Conservation (phyloP, 2,113 vertebrate genomes). For the Xyrauchen texanus region DNA sequence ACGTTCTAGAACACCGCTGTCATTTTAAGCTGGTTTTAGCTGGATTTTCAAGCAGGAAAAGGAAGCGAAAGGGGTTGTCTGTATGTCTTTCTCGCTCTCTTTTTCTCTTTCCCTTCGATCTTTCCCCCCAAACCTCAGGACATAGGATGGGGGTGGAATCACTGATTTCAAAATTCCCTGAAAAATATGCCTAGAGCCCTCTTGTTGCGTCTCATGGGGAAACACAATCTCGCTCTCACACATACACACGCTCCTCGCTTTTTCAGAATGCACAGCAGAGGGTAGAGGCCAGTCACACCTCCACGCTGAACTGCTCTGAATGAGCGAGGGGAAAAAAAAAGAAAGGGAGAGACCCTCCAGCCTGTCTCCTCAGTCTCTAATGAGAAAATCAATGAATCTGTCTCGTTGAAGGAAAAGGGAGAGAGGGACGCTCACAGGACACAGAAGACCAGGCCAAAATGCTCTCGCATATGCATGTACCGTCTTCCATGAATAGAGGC, state of each 20-base stretch:
- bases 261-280: slow-evolving; percentile 77
- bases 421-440: slow-evolving; percentile 65
- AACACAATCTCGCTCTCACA: slow-evolving; percentile 43
- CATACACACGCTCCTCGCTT: slow-evolving; percentile 66
- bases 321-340: slow-evolving; percentile 66
- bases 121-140: slow-evolving; percentile 14
- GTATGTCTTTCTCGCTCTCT: no score
- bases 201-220: slow-evolving; percentile 61
- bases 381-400: slow-evolving; percentile 80
- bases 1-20: no score
- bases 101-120: no score
- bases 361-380: slow-evolving; percentile 70
- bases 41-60: no score
- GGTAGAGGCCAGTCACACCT: slow-evolving; percentile 77
- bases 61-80: no score
- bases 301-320: slow-evolving; percentile 71
- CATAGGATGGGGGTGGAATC: slow-evolving; percentile 76
- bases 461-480: slow-evolving; percentile 73
- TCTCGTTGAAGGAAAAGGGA: slow-evolving; percentile 69
- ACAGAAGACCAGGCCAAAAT: slow-evolving; percentile 71
- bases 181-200: slow-evolving; percentile 84
- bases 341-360: slow-evolving; percentile 61
- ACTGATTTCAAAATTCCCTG: slow-evolving; percentile 80
- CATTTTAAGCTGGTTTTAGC: no score
- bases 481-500: slow-evolving; percentile 71